Evolutionary conservation across 1,140 invertebrate genomes (phyloP).

Genomic region (Penaeus japonicus): DNA sequence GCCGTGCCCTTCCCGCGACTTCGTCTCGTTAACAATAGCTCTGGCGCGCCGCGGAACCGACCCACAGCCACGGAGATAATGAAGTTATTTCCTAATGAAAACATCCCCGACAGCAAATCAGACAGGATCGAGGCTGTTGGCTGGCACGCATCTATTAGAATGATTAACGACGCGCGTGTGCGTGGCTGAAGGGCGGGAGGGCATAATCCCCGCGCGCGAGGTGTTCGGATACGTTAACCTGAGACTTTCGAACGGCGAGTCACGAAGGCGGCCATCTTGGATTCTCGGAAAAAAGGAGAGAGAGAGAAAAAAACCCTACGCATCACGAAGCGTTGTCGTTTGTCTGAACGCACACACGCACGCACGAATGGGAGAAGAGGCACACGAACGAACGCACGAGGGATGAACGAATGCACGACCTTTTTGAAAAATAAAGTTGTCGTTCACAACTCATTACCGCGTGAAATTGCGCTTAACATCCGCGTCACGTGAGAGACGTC

Average conservation of each 20-base stretch:
- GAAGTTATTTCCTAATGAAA: slow-evolving; percentile 52
- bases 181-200: slow-evolving; percentile 41
- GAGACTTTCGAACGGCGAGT: too few relatives aligned
- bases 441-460: slow-evolving; percentile 42
- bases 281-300: too few relatives aligned
- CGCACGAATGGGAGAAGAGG: too few relatives aligned
- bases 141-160: slow-evolving; percentile 46
- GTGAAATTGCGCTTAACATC: slow-evolving; percentile 42
- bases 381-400: too few relatives aligned
- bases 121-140: slow-evolving; percentile 36
- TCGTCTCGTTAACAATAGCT: slow-evolving; percentile 43
- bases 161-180: slow-evolving; percentile 48
- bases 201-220: neutral
- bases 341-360: too few relatives aligned
- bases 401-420: too few relatives aligned
- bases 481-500: slow-evolving; percentile 26
- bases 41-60: neutral
- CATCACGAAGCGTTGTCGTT: too few relatives aligned
- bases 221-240: neutral
- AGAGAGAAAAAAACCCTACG: too few relatives aligned
- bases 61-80: slow-evolving; percentile 38
- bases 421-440: slow-evolving; percentile 35
- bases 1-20: slow-evolving; percentile 26
- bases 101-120: slow-evolving; percentile 44
- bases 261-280: too few relatives aligned